Base-by-base conservation (phyloP, 2,888 invertebrate species). In the Andrena camellia region DNA sequence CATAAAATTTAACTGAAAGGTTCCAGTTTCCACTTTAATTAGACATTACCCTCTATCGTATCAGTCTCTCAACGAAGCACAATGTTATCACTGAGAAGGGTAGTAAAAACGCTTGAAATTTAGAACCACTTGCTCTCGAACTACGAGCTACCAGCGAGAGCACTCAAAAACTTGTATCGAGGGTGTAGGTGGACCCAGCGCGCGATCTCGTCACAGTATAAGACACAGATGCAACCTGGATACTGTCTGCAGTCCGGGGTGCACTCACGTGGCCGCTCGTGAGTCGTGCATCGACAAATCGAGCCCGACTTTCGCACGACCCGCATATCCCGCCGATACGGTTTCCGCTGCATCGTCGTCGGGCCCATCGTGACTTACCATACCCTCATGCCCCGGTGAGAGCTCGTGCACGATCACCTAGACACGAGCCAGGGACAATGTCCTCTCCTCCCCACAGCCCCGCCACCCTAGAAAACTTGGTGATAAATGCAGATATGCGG, bases 401-500 rank as follows among this genome's bases (percentile, higher is more conserved):
- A 73, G 78, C 78, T 42, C 33, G 54, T 66, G 80, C 81, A 87
- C 89, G 89, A 87, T 87, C 82, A 63, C 76, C 74, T 74, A 75
- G 85, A 83, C 86, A 85, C 84, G 78, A 69, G 85, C 71, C 77
- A 33, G 71, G 79, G 84, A 84, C 75, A 75, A 71, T 75, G 78
- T 83, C 70, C 74, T 50, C 10, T 70, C 72, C 54, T 17, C 17
- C 42, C 13, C 42, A 42, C 42, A 17, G 42, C 17, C 42, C 42
- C 42, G 42, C 42, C 42, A 42, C 42, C 57, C 54, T 60, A 74
- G 86, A 87, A 90, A 91, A 88, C 71, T 89, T 78, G 84, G 81
- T 86, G 89, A 91, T 91, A 90, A 89, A 91, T 90, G 91, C 86
- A 86, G 89, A 91, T 90, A 86, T 76, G 84, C 79, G 77, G 68